Evolutionary conservation across 2,888 invertebrate genomes (phyloP).

Genomic region (Cloeon dipterum): DNA sequence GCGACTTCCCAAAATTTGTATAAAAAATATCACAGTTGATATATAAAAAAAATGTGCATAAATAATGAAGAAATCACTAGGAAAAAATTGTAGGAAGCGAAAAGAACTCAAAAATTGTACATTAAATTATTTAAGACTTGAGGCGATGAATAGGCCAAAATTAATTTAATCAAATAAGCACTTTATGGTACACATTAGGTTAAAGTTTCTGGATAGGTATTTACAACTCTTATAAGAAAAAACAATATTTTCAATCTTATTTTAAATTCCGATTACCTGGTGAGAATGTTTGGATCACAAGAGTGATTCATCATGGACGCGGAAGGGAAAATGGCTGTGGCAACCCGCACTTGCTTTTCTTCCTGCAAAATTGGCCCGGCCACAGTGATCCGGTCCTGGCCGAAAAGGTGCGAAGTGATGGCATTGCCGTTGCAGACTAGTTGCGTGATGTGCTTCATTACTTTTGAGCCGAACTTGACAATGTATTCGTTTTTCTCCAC

Average conservation of each 20-base stretch:
- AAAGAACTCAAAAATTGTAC: too few species aligned
- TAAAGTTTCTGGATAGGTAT: too few species aligned
- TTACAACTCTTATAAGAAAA: background rate
- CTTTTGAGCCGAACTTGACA: slow-evolving; percentile 33
- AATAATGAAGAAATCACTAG: background rate
- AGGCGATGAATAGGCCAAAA: too few species aligned
- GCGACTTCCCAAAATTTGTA: too few species aligned
- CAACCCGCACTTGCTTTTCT: slow-evolving; percentile 26
- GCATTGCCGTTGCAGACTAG: slow-evolving; percentile 60
- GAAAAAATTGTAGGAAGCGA: too few species aligned
- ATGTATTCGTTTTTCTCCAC: slow-evolving; percentile 11
- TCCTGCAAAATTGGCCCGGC: slow-evolving; percentile 5
- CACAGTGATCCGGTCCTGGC: too few species aligned
- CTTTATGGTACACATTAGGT: too few species aligned
- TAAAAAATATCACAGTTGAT: too few species aligned
- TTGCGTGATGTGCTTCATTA: slow-evolving; percentile 58
- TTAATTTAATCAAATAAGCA: too few species aligned
- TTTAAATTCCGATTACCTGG: slow-evolving; percentile 26
- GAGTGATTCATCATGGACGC: slow-evolving; percentile 86
- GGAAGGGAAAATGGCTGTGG: slow-evolving; percentile 66
- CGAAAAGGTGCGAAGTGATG: slow-evolving; percentile 20
- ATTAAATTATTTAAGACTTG: too few species aligned
- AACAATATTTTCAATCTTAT: background rate
- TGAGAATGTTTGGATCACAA: slow-evolving; percentile 61
- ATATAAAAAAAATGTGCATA: background rate